Evolutionary conservation across 2,797 vertebrate species (phyloP).

Genomic region (Hyperoplus immaculatus): DNA sequence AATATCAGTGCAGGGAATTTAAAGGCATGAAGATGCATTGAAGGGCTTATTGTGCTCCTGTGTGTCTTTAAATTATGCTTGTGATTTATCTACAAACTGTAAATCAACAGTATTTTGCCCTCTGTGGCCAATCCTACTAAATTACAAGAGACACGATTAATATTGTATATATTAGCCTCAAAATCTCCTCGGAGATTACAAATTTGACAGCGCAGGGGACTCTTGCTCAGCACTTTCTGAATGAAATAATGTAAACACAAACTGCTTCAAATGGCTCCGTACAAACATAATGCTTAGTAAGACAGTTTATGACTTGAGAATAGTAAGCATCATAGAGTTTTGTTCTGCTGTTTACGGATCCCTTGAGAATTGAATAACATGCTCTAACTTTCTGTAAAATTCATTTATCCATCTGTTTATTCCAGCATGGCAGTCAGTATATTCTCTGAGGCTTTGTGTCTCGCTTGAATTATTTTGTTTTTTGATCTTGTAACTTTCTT

Average conservation of each 20-base stretch:
- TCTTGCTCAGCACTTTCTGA: conserved; percentile 42
- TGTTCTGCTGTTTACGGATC: not conserved
- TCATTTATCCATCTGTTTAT: not conserved
- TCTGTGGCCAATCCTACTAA: conserved; percentile 28
- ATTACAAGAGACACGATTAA: conserved; percentile 28
- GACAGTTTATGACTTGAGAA: conserved; percentile 15
- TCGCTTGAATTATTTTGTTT: not conserved
- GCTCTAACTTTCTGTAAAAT: not conserved
- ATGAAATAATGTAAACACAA: conserved; percentile 41
- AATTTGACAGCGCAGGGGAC: conserved; percentile 46
- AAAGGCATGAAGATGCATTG: conserved; percentile 1
- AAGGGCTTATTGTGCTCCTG: not conserved
- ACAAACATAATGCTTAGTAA: conserved; percentile 15
- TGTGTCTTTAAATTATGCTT: conserved; percentile 13
- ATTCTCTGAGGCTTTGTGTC: not conserved
- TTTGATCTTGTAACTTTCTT: not conserved
- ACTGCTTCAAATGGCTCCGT: conserved; percentile 5
- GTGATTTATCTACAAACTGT: conserved; percentile 26
- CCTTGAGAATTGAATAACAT: conserved; percentile 9
- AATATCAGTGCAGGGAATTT: not conserved
- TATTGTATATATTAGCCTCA: not conserved
- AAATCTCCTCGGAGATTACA: conserved; percentile 46
- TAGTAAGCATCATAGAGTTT: not conserved
- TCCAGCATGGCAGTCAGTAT: not conserved
- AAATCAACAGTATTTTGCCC: conserved; percentile 29